These are phyloP conservation scores for Epiblema foenella DNA, from an alignment of 2,888 invertebrate species.

Conservation along the genomic window DNA sequence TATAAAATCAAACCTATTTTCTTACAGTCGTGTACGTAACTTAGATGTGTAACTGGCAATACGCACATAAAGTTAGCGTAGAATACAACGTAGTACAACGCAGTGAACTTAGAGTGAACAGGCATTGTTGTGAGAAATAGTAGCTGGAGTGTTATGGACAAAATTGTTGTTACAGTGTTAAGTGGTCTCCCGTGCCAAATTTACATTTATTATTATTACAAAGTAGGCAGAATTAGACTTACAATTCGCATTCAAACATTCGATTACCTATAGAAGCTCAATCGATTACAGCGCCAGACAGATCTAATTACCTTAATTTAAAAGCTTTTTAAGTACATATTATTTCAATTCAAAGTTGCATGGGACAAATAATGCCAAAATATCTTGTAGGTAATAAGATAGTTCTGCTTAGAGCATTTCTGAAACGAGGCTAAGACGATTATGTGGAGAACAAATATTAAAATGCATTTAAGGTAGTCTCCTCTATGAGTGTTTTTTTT, in stretches of 20 bases:
- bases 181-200: constrained; percentile 74
- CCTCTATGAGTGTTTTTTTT: not conserved
- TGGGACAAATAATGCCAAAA: constrained; percentile 53
- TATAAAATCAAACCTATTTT: constrained; percentile 80
- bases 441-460: constrained; percentile 11
- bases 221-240: not conserved
- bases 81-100: constrained; percentile 54
- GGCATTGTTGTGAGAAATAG: constrained; percentile 54
- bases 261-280: not conserved
- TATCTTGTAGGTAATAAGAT: constrained; percentile 51
- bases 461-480: constrained; percentile 23
- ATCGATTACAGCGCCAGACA: not conserved
- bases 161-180: constrained; percentile 48
- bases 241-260: not conserved
- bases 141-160: constrained; percentile 50
- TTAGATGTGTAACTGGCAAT: constrained; percentile 75
- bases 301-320: not conserved
- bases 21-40: constrained; percentile 77
- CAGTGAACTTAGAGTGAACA: constrained; percentile 56
- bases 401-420: constrained; percentile 24
- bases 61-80: constrained; percentile 73
- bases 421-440: constrained; percentile 1
- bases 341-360: constrained; percentile 1
- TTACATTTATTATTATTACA: constrained; percentile 49
- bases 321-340: constrained; percentile 50